Base-by-base conservation (phyloP, 53 echinoderm and acorn worm species). In the Mesocentrotus franciscanus region DNA sequence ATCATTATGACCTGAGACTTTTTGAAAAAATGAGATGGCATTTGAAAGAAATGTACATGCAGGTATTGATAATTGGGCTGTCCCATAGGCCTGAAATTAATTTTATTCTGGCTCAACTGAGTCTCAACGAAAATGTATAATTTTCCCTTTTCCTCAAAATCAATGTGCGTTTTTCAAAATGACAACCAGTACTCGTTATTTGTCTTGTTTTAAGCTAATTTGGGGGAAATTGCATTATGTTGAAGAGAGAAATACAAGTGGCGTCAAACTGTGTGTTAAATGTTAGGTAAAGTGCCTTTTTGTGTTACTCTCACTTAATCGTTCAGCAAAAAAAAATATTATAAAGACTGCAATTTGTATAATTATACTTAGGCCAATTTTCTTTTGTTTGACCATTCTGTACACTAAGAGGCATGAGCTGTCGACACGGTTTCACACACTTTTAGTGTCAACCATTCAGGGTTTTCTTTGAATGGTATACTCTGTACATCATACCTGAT, bases 381-480 rank as follows among this genome's bases (percentile, higher is more conserved):
- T 81, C 42, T 81, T 81, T 81, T 81, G 42, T 36, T 81, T 42
- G 42, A 42, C 9, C 4, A 81, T 12, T 1, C 42, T 81, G 81
- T 39, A 42, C 33, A 81, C 64, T 14, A 42, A 17, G 36, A 14
- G 42, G 58, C n/a, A 1, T 58, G 27, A 27, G 20, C 9, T 2
- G 27, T 85, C n/a, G 58, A 85, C 87, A 85, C 57, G 56, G 87
- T 57, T 58, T 87, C 15, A 87, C 56, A 87, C 87, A 85, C 24
- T 11, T 57, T 57, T 58, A 87, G 87, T 87, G 87, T 87, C 1
- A 59, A 35, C 9, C 85, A 49, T 26, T 22, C 49, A 85, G 24
- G 17, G 87, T 58, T 8, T 58, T 27, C 26, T 12, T 20, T 42
- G 81, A 33, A 81, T 42, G 7, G 39, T 81, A 81, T 42, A 81